Evolutionary conservation across 92 coral and sea anemone genomes (phyloP).

Genomic region (Ricordea florida): DNA sequence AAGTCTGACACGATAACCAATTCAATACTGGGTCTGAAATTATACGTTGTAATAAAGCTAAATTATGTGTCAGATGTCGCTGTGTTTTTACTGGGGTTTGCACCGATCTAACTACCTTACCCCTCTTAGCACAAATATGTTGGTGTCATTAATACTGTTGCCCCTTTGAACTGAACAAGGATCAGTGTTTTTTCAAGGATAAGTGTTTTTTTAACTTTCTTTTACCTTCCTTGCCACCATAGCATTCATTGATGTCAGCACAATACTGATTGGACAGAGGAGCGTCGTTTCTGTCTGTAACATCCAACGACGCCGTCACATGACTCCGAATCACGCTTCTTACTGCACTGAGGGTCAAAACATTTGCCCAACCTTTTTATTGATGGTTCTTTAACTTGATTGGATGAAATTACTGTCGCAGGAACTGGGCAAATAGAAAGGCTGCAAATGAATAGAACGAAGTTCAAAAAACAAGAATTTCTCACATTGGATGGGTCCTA

Average conservation of each 20-base stretch:
- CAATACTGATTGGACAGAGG: conserved; percentile 50
- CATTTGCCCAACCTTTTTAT: conserved; percentile 20
- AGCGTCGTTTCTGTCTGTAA: conserved; percentile 28
- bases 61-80: too few relatives aligned
- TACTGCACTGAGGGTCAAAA: conserved; percentile 34
- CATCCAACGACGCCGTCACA: conserved; percentile 58
- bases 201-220: too few relatives aligned
- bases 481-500: background rate
- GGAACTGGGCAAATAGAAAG: conserved; percentile 62
- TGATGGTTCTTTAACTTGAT: conserved; percentile 21
- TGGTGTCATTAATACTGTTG: too few relatives aligned
- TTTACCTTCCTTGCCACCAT: conserved; percentile 61
- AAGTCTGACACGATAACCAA: too few relatives aligned
- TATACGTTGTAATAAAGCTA: too few relatives aligned
- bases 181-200: too few relatives aligned
- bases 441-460: background rate
- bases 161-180: too few relatives aligned
- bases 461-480: too few relatives aligned
- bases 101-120: too few relatives aligned
- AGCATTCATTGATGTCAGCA: conserved; percentile 49
- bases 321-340: background rate
- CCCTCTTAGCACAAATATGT: too few relatives aligned
- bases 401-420: conserved; percentile 27
- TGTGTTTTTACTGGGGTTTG: too few relatives aligned
- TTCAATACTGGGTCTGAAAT: too few relatives aligned